phyloP scores from a whole-genome alignment of 2,888 invertebrate species.

The Nowickia ferox region DNA sequence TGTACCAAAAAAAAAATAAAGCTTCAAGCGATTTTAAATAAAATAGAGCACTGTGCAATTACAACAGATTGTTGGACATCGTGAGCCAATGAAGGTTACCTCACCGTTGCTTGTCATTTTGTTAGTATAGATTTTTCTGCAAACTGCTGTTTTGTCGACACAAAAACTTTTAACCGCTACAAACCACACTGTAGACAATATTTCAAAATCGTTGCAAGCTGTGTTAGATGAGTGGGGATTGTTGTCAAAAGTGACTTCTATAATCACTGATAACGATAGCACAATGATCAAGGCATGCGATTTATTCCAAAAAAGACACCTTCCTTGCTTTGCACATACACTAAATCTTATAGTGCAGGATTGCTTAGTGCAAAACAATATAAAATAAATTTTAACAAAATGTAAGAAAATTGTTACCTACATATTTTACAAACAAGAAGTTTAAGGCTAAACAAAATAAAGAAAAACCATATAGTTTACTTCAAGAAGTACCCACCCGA shows the following conservation, averaged over 20 bases:
- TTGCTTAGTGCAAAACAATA: not conserved
- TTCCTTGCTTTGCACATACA: conserved; percentile 62
- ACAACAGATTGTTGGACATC: conserved; percentile 41
- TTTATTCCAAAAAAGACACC: not conserved
- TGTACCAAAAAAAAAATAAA: conserved; percentile 40
- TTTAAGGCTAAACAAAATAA: conserved; percentile 50
- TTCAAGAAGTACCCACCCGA: conserved; percentile 44
- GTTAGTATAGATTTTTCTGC: conserved; percentile 4
- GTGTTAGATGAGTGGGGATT: conserved; percentile 16
- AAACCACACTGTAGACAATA: conserved; percentile 44
- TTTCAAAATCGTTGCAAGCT: conserved; percentile 27
- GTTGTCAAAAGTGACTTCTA: conserved; percentile 39
- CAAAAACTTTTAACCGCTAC: not conserved
- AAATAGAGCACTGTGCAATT: conserved; percentile 44
- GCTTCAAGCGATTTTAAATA: conserved; percentile 60
- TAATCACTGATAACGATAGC: conserved; percentile 55
- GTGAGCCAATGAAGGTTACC: conserved; percentile 22
- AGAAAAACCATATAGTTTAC: conserved; percentile 49
- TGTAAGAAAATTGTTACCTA: conserved; percentile 49
- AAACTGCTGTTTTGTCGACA: no score
- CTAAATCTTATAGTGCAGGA: conserved; percentile 38
- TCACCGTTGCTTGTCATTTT: conserved; percentile 37
- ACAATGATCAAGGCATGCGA: conserved; percentile 55
- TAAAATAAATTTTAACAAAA: conserved; percentile 54
- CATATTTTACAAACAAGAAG: conserved; percentile 54